Percentiles rank a stretch among this genome's conserved stretches.
Evolutionary conservation across 2,888 invertebrate genomes (phyloP).

Genomic region (Apantesis nais): DNA sequence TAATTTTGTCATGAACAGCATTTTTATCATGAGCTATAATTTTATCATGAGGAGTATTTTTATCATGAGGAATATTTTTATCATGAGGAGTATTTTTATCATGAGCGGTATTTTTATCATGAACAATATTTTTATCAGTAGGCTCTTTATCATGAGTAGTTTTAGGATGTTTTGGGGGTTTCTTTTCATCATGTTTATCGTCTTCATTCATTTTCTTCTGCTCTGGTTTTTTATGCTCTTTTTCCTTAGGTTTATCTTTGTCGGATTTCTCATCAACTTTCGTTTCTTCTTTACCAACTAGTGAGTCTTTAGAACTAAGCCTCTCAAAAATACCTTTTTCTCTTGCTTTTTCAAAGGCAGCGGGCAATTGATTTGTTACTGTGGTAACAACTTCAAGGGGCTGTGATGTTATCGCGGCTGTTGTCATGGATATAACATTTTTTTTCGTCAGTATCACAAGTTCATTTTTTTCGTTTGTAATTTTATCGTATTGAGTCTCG

Average conservation of each 20-base stretch:
- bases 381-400: constrained; percentile 84
- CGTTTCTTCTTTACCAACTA: constrained; percentile 67
- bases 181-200: constrained; percentile 64
- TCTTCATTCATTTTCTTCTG: constrained; percentile 50
- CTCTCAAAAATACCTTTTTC: constrained; percentile 81
- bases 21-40: too few species aligned
- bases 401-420: constrained; percentile 85
- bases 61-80: too few species aligned
- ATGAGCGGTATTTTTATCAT: background rate
- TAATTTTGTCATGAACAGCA: too few species aligned
- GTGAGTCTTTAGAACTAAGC: constrained; percentile 78
- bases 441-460: constrained; percentile 79
- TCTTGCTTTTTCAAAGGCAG: constrained; percentile 79
- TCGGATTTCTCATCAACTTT: constrained; percentile 41
- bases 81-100: too few species aligned
- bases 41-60: too few species aligned
- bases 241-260: constrained; percentile 45
- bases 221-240: constrained; percentile 38
- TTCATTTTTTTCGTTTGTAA: constrained; percentile 73
- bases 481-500: constrained; percentile 80
- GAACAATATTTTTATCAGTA: constrained; percentile 39
- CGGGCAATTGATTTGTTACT: constrained; percentile 83
- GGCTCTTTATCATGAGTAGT: constrained; percentile 30
- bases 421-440: constrained; percentile 85
- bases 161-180: constrained; percentile 55